phyloP scores from a whole-genome alignment of 2,888 invertebrate species.

The Lycocerus yunnanus region DNA sequence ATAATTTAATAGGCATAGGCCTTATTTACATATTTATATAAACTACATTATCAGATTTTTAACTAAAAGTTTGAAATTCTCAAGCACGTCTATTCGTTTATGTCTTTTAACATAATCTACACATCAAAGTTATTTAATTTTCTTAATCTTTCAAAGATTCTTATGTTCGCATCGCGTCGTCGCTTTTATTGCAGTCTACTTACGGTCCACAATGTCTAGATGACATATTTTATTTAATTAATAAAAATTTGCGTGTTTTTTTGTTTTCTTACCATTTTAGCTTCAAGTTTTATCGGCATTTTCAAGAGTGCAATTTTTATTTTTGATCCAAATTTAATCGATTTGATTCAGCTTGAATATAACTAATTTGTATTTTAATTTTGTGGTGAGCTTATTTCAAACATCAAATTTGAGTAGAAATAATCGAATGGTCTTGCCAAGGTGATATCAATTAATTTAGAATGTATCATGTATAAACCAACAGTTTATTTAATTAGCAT shows the following conservation, averaged over 20 bases:
- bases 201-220: no score
- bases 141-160: background rate
- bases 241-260: background rate
- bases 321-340: background rate
- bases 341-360: background rate
- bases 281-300: background rate
- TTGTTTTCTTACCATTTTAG: background rate
- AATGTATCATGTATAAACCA: slow-evolving; percentile 13
- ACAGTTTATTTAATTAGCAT: slow-evolving; percentile 16
- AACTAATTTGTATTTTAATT: background rate
- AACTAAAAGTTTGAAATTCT: no score
- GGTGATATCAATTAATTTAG: slow-evolving; percentile 8
- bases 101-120: no score
- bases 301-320: background rate
- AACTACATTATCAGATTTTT: no score
- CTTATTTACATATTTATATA: no score
- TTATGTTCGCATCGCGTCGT: no score
- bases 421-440: background rate
- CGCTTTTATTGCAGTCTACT: background rate
- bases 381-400: background rate
- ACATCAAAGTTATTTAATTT: no score
- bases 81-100: no score
- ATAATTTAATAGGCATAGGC: no score
- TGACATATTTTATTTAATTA: background rate
- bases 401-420: background rate